These are phyloP conservation scores for Tinamus major DNA, from an alignment of 2,797 vertebrate species.

Conservation along the genomic window DNA sequence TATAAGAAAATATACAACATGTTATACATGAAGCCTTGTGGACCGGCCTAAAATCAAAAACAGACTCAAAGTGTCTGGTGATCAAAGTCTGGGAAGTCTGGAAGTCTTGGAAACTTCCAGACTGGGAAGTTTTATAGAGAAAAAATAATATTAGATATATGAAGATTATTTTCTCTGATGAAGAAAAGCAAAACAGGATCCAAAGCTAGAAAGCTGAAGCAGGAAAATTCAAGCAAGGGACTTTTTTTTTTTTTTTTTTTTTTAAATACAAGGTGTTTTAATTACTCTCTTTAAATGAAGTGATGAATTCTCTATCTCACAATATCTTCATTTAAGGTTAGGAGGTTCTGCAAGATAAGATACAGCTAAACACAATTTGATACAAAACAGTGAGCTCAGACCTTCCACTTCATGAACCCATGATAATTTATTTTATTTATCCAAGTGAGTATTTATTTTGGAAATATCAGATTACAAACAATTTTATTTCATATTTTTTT, in stretches of 20 bases:
- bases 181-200: background rate
- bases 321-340: background rate
- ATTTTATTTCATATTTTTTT: background rate
- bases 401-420: background rate
- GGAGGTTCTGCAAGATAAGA: background rate
- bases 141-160: background rate
- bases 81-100: too few species aligned
- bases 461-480: background rate
- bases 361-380: background rate
- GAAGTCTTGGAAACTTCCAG: too few species aligned
- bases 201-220: background rate
- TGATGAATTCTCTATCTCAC: background rate
- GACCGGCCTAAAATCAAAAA: background rate
- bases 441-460: accelerated
- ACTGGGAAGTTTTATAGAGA: background rate
- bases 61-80: background rate
- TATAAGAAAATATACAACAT: background rate
- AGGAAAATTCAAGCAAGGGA: background rate
- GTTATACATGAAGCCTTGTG: background rate
- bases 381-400: background rate
- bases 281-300: background rate
- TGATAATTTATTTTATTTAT: background rate
- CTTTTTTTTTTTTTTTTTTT: background rate
- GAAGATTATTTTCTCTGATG: background rate
- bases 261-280: background rate